Conservation (phyloP, 2,113 vertebrate genomes). For the Brachyhypopomus occidentalis region DNA sequence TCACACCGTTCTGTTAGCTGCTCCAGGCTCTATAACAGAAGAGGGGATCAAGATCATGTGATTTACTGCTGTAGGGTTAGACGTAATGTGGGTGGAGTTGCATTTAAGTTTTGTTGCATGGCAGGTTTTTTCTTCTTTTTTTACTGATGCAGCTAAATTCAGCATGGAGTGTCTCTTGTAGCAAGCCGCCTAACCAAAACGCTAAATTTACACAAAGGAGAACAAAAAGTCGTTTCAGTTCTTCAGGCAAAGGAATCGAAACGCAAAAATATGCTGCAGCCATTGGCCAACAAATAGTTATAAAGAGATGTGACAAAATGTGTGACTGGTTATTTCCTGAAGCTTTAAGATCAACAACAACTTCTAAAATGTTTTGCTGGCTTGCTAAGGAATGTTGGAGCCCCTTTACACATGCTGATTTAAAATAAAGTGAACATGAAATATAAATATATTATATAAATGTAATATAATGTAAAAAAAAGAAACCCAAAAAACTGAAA, state of each 20-base stretch:
- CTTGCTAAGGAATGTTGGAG: neutral
- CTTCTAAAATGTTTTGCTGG: no score
- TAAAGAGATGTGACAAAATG: neutral
- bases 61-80: neutral
- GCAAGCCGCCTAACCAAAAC: neutral
- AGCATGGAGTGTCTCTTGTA: neutral
- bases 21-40: slow-evolving; percentile 71
- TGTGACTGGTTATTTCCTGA: no score
- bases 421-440: no score
- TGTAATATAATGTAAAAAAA: no score
- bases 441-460: no score
- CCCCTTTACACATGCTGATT: neutral
- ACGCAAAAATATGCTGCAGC: neutral
- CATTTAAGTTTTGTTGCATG: slow-evolving; percentile 5
- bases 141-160: neutral
- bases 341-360: no score
- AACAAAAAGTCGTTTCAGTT: neutral
- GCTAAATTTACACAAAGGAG: slow-evolving; percentile 29
- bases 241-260: neutral
- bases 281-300: neutral
- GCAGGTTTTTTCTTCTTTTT: neutral
- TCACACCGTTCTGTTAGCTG: slow-evolving; percentile 73
- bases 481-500: neutral
- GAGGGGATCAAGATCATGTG: neutral
- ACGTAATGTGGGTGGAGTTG: neutral